Evolutionary conservation across 2,888 invertebrate species (phyloP), one percentile per base, ranked within the genome.

Genomic region (Sipha maydis): DNA sequence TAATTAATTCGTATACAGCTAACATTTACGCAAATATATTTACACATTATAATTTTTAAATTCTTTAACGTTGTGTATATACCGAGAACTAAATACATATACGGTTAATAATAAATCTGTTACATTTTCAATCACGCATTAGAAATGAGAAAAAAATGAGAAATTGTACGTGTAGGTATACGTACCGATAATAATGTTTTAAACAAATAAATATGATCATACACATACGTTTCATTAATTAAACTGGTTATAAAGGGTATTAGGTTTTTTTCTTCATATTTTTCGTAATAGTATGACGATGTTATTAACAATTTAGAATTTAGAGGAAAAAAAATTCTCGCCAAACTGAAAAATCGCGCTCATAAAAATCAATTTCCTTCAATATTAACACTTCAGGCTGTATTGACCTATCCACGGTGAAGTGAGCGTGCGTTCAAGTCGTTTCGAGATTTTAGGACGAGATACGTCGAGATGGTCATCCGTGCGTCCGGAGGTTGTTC

Each of bases 151-250:
- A 79, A 79, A 34, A 34, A 54, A n/a, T 7, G 17, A 28, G 14
- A 41, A 78, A 7, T 9, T 21, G 31, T 38, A 38, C n/a, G n/a
- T n/a, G n/a, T n/a, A n/a, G n/a, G n/a, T n/a, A n/a, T 34, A 31
- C 61, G 67, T 56, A 19, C 2, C 11, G 1, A 14, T 34, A 5
- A 25, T n/a, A n/a, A n/a, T n/a, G n/a, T n/a, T n/a, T n/a, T 41
- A 48, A 69, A 69, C 69, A 82, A 82, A 82, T 82, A 69, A 69
- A 71, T 82, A 82, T 82, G 82, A 69, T 82, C 82, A 48, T 48
- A 69, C 19, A 11, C 11, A 71, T n/a, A 9, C 7, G 21, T 25
- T 48, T 82, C 69, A 82, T 82, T 82, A 71, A 82, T 69, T 31
- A 48, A 28, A 82, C 82, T 48, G 69, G 69, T 82, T 48, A 69